These are phyloP conservation scores for Mus caroli DNA, from an alignment of 2,797 vertebrate genomes.

Conservation along the genomic window DNA sequence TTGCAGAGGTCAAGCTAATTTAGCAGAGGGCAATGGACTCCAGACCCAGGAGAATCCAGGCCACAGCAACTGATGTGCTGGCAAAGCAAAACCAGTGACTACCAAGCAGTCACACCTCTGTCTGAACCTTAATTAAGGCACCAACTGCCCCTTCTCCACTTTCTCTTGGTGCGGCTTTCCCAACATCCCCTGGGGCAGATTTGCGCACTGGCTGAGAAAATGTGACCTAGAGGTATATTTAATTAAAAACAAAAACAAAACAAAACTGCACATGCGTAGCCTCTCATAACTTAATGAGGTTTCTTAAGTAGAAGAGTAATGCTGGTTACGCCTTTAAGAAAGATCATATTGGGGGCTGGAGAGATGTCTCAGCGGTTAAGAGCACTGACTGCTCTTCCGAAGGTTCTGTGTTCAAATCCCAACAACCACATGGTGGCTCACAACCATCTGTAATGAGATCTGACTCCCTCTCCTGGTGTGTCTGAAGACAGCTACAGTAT, in stretches of 20 bases:
- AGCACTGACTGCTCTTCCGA: no score
- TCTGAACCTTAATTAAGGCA: not conserved
- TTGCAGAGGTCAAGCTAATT: not conserved
- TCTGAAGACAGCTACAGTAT: no score
- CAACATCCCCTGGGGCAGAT: not conserved
- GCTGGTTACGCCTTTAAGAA: not conserved
- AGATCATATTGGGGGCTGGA: not conserved
- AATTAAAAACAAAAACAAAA: not conserved
- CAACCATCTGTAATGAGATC: no score
- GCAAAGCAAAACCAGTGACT: slow-evolving; percentile 38
- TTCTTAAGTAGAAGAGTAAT: not conserved
- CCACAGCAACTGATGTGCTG: not conserved
- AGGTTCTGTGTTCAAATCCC: no score
- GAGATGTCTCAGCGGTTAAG: no score
- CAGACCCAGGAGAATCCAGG: slow-evolving; percentile 17
- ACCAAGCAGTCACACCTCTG: not conserved
- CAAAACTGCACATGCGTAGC: not conserved
- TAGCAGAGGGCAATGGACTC: slow-evolving; percentile 9
- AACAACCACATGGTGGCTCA: no score
- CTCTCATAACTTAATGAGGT: not conserved
- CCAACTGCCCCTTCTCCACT: not conserved
- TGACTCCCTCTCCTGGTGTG: no score
- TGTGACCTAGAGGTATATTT: not conserved
- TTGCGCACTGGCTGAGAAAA: not conserved
- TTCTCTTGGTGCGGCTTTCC: not conserved